Conservation (phyloP, 2,113 vertebrate species). For the Sisor rabdophorus region DNA sequence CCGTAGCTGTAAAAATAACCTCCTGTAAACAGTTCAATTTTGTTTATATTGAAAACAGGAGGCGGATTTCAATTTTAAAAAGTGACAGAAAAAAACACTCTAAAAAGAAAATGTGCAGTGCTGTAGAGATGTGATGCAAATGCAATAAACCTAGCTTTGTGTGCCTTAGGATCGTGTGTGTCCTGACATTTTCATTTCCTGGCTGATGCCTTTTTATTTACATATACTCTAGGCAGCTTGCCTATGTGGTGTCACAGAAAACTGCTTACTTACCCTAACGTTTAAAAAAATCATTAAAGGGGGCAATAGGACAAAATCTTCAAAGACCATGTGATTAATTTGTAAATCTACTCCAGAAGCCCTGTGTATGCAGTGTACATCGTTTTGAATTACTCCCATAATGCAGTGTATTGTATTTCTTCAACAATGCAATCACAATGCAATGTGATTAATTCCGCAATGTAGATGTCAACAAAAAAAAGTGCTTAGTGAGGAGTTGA, state of each 20-base stretch:
- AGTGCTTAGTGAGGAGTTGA: constrained; percentile 58
- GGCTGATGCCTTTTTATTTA: not conserved
- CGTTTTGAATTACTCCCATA: constrained; percentile 64
- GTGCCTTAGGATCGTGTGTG: too few species aligned
- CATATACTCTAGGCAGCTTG: too few species aligned
- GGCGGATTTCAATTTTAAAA: not conserved
- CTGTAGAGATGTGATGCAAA: not conserved
- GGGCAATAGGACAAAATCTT: not conserved
- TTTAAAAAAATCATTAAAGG: not conserved
- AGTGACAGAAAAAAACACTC: not conserved
- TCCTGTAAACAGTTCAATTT: too few species aligned
- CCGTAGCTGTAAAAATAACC: too few species aligned
- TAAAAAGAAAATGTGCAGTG: not conserved
- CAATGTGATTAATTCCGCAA: constrained; percentile 52
- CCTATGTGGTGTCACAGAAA: not conserved
- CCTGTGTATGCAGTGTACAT: constrained; percentile 51
- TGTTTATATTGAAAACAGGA: too few species aligned
- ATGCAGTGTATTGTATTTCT: constrained; percentile 58
- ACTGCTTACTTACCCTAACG: not conserved
- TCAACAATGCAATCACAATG: constrained; percentile 54
- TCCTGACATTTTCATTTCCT: not conserved
- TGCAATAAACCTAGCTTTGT: not conserved
- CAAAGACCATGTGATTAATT: not conserved
- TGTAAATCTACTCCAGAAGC: too few species aligned
- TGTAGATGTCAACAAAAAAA: constrained; percentile 51